Conservation (phyloP, 2,113 vertebrate species). For the Chinchilla lanigera region DNA sequence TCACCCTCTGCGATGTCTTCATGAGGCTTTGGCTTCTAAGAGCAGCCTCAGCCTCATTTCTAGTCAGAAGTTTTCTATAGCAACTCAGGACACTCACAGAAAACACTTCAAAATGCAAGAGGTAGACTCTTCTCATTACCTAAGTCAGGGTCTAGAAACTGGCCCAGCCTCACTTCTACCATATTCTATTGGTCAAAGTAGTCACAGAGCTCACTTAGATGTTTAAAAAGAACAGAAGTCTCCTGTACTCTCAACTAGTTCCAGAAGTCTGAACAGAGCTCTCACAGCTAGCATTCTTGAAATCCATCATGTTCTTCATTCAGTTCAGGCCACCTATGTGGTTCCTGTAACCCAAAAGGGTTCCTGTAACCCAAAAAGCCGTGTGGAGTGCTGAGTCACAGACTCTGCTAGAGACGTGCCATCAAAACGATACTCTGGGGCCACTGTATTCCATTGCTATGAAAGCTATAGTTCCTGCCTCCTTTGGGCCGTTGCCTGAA, state of each 20-base stretch:
- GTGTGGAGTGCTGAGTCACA: neutral
- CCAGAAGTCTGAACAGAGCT: neutral
- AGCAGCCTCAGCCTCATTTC: neutral
- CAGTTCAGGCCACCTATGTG: neutral
- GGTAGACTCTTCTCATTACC: neutral
- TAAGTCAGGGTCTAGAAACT: neutral
- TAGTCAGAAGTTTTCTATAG: neutral
- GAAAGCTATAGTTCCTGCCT: neutral
- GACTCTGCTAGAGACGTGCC: neutral
- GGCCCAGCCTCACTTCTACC: neutral
- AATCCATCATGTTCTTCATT: neutral
- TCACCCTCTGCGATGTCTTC: neutral
- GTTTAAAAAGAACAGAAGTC: neutral
- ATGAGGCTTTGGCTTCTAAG: neutral
- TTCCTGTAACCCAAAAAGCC: neutral
- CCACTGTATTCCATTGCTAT: neutral
- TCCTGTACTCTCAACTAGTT: neutral
- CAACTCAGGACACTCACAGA: neutral
- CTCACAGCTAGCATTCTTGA: neutral
- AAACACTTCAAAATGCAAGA: conserved; percentile 30
- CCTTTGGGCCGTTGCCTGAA: neutral
- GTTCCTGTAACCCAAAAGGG: neutral
- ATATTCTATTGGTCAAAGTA: neutral
- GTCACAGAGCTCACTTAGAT: neutral
- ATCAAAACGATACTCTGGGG: neutral